These are phyloP conservation scores for Listronotus oregonensis DNA, from an alignment of 1,140 invertebrate species.

Conservation along the genomic window DNA sequence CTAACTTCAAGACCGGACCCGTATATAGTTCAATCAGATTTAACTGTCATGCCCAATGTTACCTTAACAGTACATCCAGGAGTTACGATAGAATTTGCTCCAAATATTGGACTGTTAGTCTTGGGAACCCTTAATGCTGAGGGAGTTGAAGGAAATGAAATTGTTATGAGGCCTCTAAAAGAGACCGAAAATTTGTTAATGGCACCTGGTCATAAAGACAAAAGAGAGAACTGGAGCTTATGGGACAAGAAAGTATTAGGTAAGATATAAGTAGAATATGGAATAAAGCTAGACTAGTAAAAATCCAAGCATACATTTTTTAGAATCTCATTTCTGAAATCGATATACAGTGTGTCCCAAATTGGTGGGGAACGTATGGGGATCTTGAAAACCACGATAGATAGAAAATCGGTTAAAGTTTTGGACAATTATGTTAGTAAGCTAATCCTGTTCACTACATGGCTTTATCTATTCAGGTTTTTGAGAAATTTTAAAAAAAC, in stretches of 20 bases:
- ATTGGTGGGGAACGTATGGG: too few species aligned
- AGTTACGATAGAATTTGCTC: slow-evolving; percentile 91
- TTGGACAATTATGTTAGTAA: too few species aligned
- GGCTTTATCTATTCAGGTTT: too few species aligned
- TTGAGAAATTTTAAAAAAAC: too few species aligned
- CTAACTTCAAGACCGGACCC: slow-evolving; percentile 71
- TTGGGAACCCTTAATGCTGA: slow-evolving; percentile 87
- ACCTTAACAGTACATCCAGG: slow-evolving; percentile 88
- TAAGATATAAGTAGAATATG: background rate
- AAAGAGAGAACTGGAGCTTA: slow-evolving; percentile 60
- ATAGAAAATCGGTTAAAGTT: too few species aligned
- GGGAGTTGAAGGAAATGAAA: slow-evolving; percentile 79
- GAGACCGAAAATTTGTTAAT: slow-evolving; percentile 52
- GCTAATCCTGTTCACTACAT: too few species aligned
- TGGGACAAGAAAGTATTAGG: slow-evolving; percentile 61
- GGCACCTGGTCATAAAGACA: slow-evolving; percentile 25
- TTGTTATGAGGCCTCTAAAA: slow-evolving; percentile 78
- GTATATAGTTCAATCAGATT: slow-evolving; percentile 86
- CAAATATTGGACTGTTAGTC: slow-evolving; percentile 96
- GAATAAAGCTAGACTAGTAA: too few species aligned
- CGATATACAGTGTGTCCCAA: too few species aligned
- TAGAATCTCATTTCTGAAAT: too few species aligned
- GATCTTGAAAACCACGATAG: too few species aligned
- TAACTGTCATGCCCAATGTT: slow-evolving; percentile 94
- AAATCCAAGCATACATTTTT: too few species aligned